Evolutionary conservation across 2,888 invertebrate genomes (phyloP).

Genomic region (Drosophila anomalipes): DNA sequence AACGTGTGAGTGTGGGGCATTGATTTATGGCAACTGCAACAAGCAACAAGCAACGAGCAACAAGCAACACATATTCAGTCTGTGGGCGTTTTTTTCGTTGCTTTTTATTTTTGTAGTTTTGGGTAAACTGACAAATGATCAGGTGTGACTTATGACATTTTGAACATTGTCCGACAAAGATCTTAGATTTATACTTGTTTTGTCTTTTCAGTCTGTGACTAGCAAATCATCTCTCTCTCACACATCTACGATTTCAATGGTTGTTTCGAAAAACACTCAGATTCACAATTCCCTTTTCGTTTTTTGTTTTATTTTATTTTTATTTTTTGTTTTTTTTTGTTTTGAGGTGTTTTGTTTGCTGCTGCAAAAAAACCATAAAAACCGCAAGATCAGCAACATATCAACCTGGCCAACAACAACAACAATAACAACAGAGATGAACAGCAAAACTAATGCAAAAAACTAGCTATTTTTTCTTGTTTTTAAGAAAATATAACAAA

Average conservation of each 20-base stretch:
- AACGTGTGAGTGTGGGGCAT: conserved; percentile 59
- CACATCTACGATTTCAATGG: conserved; percentile 72
- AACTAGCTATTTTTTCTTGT: conserved; percentile 23
- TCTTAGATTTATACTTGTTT: not conserved
- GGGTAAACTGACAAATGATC: conserved; percentile 66
- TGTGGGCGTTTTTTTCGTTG: conserved; percentile 44
- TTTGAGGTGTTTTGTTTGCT: conserved; percentile 42
- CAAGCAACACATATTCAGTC: conserved; percentile 6
- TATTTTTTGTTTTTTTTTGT: conserved; percentile 1
- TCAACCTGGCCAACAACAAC: conserved; percentile 72
- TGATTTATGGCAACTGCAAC: conserved; percentile 62
- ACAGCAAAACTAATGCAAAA: conserved; percentile 38
- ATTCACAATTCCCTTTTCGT: conserved; percentile 46
- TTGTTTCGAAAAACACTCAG: conserved; percentile 33
- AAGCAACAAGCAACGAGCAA: not conserved
- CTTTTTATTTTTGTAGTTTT: not conserved
- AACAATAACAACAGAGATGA: conserved; percentile 26
- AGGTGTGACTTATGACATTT: conserved; percentile 74
- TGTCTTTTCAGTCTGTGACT: conserved; percentile 2
- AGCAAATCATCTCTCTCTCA: conserved; percentile 71
- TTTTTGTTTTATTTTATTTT: conserved; percentile 9
- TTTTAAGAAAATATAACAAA: conserved; percentile 15
- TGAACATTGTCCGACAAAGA: conserved; percentile 23
- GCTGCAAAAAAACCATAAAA: conserved; percentile 66
- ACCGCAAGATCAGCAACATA: conserved; percentile 84